Evolutionary conservation across 92 coral and sea anemone genomes (phyloP), one percentile per base, ranked within the genome.

Genomic region (Porites rus): DNA sequence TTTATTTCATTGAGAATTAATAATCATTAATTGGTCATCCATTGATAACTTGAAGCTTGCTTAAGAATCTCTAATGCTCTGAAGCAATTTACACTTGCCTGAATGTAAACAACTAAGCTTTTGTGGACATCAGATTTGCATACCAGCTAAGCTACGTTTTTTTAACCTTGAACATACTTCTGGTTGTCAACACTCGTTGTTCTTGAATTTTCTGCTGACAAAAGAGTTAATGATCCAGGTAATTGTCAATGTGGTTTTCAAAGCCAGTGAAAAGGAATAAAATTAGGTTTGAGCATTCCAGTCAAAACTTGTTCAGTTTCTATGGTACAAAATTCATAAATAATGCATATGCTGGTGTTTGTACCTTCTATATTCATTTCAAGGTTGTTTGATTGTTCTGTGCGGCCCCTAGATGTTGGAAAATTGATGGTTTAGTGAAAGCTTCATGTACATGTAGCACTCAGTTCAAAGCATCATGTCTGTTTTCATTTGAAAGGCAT

Each of bases 301-400:
- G 87, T 19, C 65, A 74, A 83, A 63, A 73, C 65, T 17, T 54
- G 10, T 59, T 65, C 63, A 60, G 87, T 83, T 74, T 64, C 87
- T 83, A 83, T 83, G 80, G 54, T 50, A 74, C 87, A 72, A 51
- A 83, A 73, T 25, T 72, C 22, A 83, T 83, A 60, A 83, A 83
- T 83, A 60, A 83, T 83, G 80, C 24, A 83, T 74, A 9, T 13
- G 16, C 24, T 52, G 51, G 64, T 74, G 87, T 73, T 83, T 83
- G 87, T 74, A 74, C 80, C 66, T 83, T 83, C 28, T 83, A 22
- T 58, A 69, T 54, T 43, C 56, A 54, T 13, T 9, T 76, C 16
- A 72, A 74, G 24, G 22, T 62, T 83, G 87, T 73, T 83, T 83
- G 80, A 83, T 83, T 38, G 54, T 64, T 63, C 19, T 59, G 61